Percentiles rank a stretch among this genome's conserved stretches.
Evolutionary conservation across 2,113 vertebrate genomes (phyloP).

Genomic region (Cyrtonyx montezumae): DNA sequence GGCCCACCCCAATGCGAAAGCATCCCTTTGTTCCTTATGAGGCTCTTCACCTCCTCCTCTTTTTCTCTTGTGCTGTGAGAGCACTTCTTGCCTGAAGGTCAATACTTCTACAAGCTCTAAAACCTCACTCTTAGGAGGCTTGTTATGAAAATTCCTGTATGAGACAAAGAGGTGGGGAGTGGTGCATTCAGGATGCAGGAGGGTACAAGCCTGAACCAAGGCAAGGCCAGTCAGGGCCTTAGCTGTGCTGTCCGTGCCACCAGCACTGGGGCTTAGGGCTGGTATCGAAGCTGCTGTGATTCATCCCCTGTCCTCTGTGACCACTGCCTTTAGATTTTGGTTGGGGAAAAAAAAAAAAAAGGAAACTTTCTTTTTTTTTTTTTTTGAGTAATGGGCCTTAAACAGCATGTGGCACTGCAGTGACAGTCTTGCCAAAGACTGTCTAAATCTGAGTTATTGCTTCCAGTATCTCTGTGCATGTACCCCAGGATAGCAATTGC

Average conservation of each 20-base stretch:
- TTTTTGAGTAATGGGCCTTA: constrained; percentile 39
- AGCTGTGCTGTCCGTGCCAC: not conserved
- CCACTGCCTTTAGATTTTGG: not conserved
- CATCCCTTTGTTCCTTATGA: not conserved
- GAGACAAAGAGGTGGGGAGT: not conserved
- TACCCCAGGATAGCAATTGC: constrained; percentile 59
- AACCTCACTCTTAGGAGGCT: constrained; percentile 45
- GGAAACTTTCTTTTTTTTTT: not conserved
- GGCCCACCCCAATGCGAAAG: not conserved
- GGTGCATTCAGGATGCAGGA: not conserved
- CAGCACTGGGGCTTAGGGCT: not conserved
- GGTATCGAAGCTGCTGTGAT: not conserved
- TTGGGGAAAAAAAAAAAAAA: not conserved
- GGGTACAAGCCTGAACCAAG: not conserved
- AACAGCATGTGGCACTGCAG: constrained; percentile 42
- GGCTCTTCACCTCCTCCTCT: constrained; percentile 29
- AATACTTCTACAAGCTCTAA: constrained; percentile 34
- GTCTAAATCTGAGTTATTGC: constrained; percentile 45
- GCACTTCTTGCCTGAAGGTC: constrained; percentile 61
- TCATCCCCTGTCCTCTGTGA: not conserved
- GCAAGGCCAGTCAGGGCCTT: not conserved
- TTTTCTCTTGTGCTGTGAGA: constrained; percentile 16
- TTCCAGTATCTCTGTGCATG: constrained; percentile 53
- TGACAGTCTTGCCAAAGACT: constrained; percentile 38
- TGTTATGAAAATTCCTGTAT: constrained; percentile 57